Conservation (phyloP, 2,888 invertebrate genomes). For the Baronia brevicornis region DNA sequence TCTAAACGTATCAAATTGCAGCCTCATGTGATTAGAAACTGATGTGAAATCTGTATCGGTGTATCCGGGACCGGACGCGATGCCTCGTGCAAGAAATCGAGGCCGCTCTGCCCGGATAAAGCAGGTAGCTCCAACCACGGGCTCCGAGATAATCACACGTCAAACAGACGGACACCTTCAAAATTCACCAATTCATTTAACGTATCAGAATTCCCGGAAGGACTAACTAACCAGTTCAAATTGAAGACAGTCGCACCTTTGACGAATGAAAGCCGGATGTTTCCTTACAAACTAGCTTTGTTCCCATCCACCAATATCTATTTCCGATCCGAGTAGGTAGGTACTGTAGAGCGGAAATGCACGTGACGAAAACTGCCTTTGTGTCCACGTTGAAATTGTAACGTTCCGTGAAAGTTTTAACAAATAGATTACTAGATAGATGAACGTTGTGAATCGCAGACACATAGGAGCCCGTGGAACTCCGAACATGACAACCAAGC, state of each 20-base stretch:
- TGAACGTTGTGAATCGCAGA: slow-evolving; percentile 46
- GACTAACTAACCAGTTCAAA: slow-evolving; percentile 12
- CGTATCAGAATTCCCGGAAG: slow-evolving; percentile 14
- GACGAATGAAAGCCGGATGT: slow-evolving; percentile 62
- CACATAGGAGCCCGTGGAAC: slow-evolving; percentile 48
- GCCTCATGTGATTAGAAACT: slow-evolving; percentile 48
- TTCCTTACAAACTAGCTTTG: slow-evolving; percentile 58
- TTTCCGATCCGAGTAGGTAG: slow-evolving; percentile 48
- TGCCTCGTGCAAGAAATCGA: slow-evolving; percentile 56
- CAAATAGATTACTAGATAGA: slow-evolving; percentile 31
- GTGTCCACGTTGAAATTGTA: slow-evolving; percentile 36
- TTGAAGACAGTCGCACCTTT: slow-evolving; percentile 20
- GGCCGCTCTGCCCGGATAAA: slow-evolving; percentile 31
- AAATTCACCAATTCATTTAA: slow-evolving; percentile 7
- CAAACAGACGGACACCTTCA: slow-evolving; percentile 10
- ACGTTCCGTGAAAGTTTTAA: slow-evolving; percentile 45
- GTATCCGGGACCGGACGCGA: slow-evolving; percentile 55
- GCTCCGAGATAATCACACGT: slow-evolving; percentile 13
- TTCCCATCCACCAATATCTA: slow-evolving; percentile 42
- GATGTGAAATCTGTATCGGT: slow-evolving; percentile 55
- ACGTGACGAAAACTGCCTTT: slow-evolving; percentile 39
- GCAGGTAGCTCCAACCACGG: slow-evolving; percentile 44
- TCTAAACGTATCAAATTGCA: slow-evolving; percentile 40
- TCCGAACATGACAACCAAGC: slow-evolving; percentile 29
- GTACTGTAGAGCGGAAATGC: slow-evolving; percentile 53